These are phyloP conservation scores for Nemurella pictetii DNA, from an alignment of 2,888 invertebrate genomes.

Conservation along the genomic window DNA sequence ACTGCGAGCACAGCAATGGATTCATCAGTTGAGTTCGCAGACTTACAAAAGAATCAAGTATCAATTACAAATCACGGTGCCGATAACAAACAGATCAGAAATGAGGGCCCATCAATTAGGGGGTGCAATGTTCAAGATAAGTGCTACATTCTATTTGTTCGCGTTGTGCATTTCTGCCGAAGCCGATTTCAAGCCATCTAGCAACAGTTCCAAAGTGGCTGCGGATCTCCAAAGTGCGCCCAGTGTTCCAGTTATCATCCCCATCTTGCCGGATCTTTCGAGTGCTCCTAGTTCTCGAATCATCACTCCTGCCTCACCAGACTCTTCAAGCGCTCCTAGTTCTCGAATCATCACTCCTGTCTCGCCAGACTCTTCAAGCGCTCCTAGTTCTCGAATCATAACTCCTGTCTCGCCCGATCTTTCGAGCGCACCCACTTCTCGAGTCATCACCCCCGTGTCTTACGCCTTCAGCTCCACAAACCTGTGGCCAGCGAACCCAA, in stretches of 20 bases:
- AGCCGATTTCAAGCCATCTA: not conserved
- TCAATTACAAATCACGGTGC: not conserved
- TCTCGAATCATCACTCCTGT: not conserved
- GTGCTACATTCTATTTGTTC: not conserved
- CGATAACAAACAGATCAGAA: not conserved
- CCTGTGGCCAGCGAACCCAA: not conserved
- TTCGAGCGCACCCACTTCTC: too few relatives aligned
- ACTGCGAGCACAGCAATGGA: not conserved
- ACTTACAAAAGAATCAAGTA: not conserved
- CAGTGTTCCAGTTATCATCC: not conserved
- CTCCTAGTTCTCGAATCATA: too few relatives aligned
- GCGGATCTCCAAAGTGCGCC: not conserved
- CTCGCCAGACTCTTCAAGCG: too few relatives aligned
- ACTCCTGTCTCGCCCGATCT: too few relatives aligned
- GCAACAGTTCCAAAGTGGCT: not conserved
- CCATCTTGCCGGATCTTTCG: too few relatives aligned
- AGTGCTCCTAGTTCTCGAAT: too few relatives aligned
- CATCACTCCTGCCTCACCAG: too few relatives aligned
- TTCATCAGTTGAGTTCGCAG: slow-evolving; percentile 14
- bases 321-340: too few relatives aligned
- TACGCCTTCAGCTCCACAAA: slow-evolving; percentile 12
- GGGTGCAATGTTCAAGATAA: not conserved
- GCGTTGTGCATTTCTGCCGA: not conserved
- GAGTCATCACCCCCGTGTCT: not conserved
- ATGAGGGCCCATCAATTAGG: not conserved